Evolutionary conservation across 2,113 vertebrate species (phyloP).

Genomic region (Cavia porcellus): DNA sequence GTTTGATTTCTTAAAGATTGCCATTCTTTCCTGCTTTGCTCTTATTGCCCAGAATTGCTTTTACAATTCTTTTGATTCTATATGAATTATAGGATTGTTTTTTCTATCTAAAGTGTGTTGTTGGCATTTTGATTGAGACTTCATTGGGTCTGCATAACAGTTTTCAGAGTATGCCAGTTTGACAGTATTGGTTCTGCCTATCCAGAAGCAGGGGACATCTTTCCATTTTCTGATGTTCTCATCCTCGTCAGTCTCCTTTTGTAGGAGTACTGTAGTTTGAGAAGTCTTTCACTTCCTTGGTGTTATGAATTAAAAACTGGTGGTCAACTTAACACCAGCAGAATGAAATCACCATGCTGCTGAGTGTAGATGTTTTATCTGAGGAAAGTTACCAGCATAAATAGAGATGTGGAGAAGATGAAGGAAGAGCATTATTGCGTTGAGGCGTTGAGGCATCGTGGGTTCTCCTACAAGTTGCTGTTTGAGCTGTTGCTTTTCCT

Average conservation of each 20-base stretch:
- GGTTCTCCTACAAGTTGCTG: too few relatives aligned
- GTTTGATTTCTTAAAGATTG: not conserved
- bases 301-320: too few relatives aligned
- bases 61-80: not conserved
- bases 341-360: too few relatives aligned
- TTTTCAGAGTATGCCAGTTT: not conserved
- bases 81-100: not conserved
- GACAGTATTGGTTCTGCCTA: not conserved
- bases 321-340: too few relatives aligned
- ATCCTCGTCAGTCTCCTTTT: not conserved
- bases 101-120: not conserved
- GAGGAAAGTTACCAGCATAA: too few relatives aligned
- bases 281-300: not conserved
- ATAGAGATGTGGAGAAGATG: too few relatives aligned
- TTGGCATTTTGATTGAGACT: not conserved
- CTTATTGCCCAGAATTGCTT: not conserved
- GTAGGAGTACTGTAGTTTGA: not conserved
- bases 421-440: too few relatives aligned
- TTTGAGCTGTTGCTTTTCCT: too few relatives aligned
- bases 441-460: too few relatives aligned
- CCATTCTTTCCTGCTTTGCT: not conserved
- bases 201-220: not conserved
- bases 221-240: not conserved
- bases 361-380: too few relatives aligned
- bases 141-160: not conserved